Percentiles rank a stretch among this genome's conserved stretches.
These are phyloP conservation scores for Zaprionus inermis DNA, from an alignment of 1,140 invertebrate genomes.

Conservation along the genomic window DNA sequence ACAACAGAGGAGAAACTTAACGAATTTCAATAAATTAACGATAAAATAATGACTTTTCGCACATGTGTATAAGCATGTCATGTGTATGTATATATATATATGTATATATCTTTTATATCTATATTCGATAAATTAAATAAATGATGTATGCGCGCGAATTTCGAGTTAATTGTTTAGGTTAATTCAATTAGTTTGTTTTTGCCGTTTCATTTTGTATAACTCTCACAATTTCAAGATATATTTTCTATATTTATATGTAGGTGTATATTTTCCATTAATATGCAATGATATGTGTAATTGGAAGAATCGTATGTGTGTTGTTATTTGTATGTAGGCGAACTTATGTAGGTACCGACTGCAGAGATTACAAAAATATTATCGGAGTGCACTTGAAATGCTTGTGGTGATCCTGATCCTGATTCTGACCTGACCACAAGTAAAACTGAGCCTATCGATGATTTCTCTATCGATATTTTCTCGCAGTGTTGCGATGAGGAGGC, in stretches of 20 bases:
- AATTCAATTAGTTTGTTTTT: constrained; percentile 25
- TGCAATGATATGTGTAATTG: constrained; percentile 75
- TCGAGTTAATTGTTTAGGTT: constrained; percentile 8
- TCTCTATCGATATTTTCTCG: constrained; percentile 12
- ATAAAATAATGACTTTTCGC: constrained; percentile 31
- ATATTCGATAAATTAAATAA: constrained; percentile 42
- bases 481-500: constrained; percentile 1
- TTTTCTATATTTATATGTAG: constrained; percentile 43
- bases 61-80: constrained; percentile 60
- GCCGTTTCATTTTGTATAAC: constrained; percentile 1
- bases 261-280: constrained; percentile 59
- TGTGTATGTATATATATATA: constrained; percentile 46
- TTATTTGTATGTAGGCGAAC: constrained; percentile 36
- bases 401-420: no score
- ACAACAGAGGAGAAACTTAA: constrained; percentile 49
- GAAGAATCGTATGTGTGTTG: constrained; percentile 54
- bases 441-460: not conserved
- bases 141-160: constrained; percentile 24
- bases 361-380: constrained; percentile 35
- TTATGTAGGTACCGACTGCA: constrained; percentile 49
- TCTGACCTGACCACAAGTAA: not conserved
- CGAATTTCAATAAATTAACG: constrained; percentile 46
- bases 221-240: constrained; percentile 15
- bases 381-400: constrained; percentile 21
- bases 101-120: constrained; percentile 35